Evolutionary conservation across 2,888 invertebrate species (phyloP), one percentile per base, ranked within the genome.

Genomic region (Dryococelus australis): DNA sequence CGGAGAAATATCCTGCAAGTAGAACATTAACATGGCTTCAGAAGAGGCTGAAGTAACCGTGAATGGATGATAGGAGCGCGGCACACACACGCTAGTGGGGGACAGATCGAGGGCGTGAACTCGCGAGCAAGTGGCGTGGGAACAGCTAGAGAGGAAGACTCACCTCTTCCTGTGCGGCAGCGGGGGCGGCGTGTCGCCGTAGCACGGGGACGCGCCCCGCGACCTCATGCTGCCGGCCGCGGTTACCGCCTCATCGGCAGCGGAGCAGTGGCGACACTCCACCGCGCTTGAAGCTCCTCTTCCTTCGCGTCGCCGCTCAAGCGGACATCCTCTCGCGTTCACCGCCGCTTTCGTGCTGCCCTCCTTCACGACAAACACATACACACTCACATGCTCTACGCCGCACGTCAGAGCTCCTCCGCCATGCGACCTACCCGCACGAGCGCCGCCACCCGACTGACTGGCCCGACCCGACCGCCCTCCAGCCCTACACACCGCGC

Each of bases 161-260:
- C 47, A 88, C 88, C 88, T 87, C 87, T 87, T 88, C 85, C 88
- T 88, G 43, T 87, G 87, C 26, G 88, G 88, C n/a, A 88, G 87
- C n/a, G 88, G 88, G 28, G 88, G 88, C 47, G 88, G 88, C 20
- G 83, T 84, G 28, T 87, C 87, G 78, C 85, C 87, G 79, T 85
- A 86, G 12, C 84, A 85, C 27, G 86, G 81, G 43, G 86, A 86
- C 85, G 80, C 87, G 87, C 81, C 81, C 85, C 85, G 87, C 87
- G 85, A 78, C 87, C 78, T 84, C 87, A 87, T 87, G 83, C 65
- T n/a, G 80, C 53, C 43, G 51, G 53, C 53, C 13, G 51, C 51
- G 47, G 51, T 51, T 27, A 27, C 47, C 84, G 78, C 84, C 47
- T 47, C 47, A 47, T 47, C 47, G 12, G 47, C 83, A n/a, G n/a